Evolutionary conservation across 2,797 vertebrate species (phyloP).

Genomic region (Decapterus maruadsi): DNA sequence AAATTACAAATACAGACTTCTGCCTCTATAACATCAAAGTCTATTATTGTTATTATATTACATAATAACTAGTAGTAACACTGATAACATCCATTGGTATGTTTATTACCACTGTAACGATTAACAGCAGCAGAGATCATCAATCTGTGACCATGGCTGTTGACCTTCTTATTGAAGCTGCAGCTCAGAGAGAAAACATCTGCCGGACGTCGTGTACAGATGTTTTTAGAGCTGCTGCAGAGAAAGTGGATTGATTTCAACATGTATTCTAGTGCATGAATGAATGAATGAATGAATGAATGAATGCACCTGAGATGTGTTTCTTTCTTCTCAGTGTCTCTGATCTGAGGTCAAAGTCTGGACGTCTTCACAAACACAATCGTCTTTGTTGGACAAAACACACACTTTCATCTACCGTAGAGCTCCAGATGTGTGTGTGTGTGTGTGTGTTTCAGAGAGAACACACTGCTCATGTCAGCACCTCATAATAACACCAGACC

Average conservation of each 20-base stretch:
- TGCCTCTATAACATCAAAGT: too few species aligned
- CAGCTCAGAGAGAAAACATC: neutral
- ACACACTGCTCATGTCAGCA: neutral
- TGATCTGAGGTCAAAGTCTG: neutral
- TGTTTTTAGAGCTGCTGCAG: neutral
- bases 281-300: conserved; percentile 12
- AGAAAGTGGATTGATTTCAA: neutral
- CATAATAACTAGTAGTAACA: too few species aligned
- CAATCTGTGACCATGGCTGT: too few species aligned
- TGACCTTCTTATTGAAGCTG: too few species aligned
- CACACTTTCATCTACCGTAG: neutral
- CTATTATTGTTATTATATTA: too few species aligned
- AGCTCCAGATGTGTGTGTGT: neutral
- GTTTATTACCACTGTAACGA: too few species aligned
- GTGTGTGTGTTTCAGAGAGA: neutral
- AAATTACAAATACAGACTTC: too few species aligned
- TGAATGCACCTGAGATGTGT: neutral
- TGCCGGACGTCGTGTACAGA: neutral
- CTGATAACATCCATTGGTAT: too few species aligned
- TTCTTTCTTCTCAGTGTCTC: neutral
- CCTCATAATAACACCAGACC: neutral
- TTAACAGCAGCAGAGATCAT: too few species aligned
- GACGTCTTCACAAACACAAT: neutral
- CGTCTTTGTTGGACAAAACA: neutral
- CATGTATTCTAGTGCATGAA: neutral